These are phyloP conservation scores for Drosophila eohydei DNA, from an alignment of 2,888 invertebrate genomes.

Conservation along the genomic window DNA sequence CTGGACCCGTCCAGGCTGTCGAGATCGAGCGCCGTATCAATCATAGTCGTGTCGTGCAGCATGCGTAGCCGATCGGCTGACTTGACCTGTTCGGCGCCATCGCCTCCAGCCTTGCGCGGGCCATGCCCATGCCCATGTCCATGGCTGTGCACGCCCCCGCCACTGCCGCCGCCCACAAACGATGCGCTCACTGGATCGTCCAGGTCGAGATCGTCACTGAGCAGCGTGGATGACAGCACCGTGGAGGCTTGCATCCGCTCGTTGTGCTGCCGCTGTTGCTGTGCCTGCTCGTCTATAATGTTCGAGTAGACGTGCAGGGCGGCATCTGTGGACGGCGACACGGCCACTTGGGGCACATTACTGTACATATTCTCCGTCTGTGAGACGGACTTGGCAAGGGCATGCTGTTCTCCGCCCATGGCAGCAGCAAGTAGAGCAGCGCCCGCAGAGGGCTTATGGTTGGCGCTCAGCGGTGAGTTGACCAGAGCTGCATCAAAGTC, in stretches of 20 bases:
- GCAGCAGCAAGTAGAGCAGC: slow-evolving; percentile 75
- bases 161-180: slow-evolving; percentile 72
- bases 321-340: slow-evolving; percentile 68
- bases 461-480: slow-evolving; percentile 28
- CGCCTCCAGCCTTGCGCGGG: slow-evolving; percentile 54
- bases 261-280: slow-evolving; percentile 47
- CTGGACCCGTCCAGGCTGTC: slow-evolving; percentile 93
- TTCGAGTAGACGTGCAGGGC: slow-evolving; percentile 85
- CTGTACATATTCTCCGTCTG: slow-evolving; percentile 85
- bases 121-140: slow-evolving; percentile 21
- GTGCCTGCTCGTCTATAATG: slow-evolving; percentile 82
- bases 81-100: slow-evolving; percentile 71
- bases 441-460: slow-evolving; percentile 62
- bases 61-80: slow-evolving; percentile 90
- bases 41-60: slow-evolving; percentile 95
- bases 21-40: slow-evolving; percentile 94
- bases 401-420: slow-evolving; percentile 59
- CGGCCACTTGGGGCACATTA: slow-evolving; percentile 81
- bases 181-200: slow-evolving; percentile 85
- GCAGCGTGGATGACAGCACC: slow-evolving; percentile 82
- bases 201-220: slow-evolving; percentile 84
- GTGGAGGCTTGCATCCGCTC: slow-evolving; percentile 46
- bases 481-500: slow-evolving; percentile 76
- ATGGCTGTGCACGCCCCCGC: slow-evolving; percentile 30
- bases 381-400: slow-evolving; percentile 76